Conservation (phyloP, 2,797 vertebrate species). For the Paramormyrops hopkinsi region DNA sequence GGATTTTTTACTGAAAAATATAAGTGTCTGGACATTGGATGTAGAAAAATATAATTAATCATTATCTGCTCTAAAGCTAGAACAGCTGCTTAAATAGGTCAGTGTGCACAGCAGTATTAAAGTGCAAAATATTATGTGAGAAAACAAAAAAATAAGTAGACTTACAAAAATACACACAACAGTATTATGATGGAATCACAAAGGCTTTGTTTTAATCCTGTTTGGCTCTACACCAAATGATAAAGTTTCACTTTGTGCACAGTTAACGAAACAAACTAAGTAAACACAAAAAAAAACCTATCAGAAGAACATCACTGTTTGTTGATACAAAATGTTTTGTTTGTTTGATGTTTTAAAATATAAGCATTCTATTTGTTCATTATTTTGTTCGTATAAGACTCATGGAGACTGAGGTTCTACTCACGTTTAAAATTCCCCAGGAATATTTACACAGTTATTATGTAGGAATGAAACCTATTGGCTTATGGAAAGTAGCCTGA, state of each 20-base stretch:
- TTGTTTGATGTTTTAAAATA: neutral
- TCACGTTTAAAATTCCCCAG: neutral
- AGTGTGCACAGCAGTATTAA: neutral
- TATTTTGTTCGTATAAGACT: neutral
- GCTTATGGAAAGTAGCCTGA: neutral
- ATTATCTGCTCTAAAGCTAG: neutral
- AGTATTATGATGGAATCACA: neutral
- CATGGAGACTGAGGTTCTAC: neutral
- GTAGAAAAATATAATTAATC: slow-evolving; percentile 1
- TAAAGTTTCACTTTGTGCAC: neutral
- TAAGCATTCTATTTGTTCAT: neutral
- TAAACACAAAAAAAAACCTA: neutral
- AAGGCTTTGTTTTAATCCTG: neutral
- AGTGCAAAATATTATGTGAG: neutral
- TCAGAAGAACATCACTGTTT: neutral
- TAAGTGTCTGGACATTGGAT: neutral
- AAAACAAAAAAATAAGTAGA: neutral
- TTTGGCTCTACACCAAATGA: slow-evolving; percentile 1
- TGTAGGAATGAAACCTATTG: neutral
- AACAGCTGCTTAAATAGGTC: slow-evolving; percentile 9
- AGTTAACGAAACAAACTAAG: neutral
- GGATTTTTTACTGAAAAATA: neutral
- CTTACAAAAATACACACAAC: neutral
- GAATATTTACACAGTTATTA: neutral
- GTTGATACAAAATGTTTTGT: neutral